phyloP scores from a whole-genome alignment of 2,113 vertebrate species.

The Poeciliopsis occidentalis region DNA sequence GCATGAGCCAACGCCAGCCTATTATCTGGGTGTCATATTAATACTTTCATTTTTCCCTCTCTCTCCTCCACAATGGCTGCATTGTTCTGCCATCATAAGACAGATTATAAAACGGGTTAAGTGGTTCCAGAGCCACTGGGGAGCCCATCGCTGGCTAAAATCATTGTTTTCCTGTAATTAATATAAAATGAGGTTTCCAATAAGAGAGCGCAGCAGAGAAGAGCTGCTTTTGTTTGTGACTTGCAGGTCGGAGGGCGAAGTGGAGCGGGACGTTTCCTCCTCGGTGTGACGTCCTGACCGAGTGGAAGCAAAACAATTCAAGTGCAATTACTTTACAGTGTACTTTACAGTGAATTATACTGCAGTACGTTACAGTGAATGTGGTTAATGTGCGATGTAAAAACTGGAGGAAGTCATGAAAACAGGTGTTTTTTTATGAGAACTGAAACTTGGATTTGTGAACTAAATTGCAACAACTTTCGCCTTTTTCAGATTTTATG shows the following conservation, averaged over 20 bases:
- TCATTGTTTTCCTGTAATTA: conserved; percentile 72
- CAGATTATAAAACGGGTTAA: conserved; percentile 59
- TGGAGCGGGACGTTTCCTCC: too few species aligned
- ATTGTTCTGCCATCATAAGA: conserved; percentile 61
- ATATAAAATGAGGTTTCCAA: conserved; percentile 65
- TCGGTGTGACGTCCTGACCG: too few species aligned
- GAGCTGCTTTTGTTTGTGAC: conserved; percentile 49
- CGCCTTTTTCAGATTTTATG: too few species aligned
- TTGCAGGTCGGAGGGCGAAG: conserved; percentile 7
- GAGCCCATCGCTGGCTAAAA: conserved; percentile 53
- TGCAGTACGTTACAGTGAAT: too few species aligned
- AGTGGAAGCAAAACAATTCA: too few species aligned
- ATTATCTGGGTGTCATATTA: conserved; percentile 60
- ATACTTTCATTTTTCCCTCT: conserved; percentile 12
- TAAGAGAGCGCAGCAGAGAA: conserved; percentile 56
- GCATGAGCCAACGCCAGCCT: conserved; percentile 16
- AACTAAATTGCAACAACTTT: too few species aligned
- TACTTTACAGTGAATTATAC: too few species aligned
- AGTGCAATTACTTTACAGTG: too few species aligned
- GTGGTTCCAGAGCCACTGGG: conserved; percentile 33
- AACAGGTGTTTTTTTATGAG: too few species aligned
- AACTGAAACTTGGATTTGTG: too few species aligned
- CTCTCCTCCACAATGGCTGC: conserved; percentile 45
- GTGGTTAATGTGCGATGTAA: too few species aligned
- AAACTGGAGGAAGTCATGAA: too few species aligned